phyloP scores from a whole-genome alignment of 1,140 invertebrate species.

The Ips nitidus region DNA sequence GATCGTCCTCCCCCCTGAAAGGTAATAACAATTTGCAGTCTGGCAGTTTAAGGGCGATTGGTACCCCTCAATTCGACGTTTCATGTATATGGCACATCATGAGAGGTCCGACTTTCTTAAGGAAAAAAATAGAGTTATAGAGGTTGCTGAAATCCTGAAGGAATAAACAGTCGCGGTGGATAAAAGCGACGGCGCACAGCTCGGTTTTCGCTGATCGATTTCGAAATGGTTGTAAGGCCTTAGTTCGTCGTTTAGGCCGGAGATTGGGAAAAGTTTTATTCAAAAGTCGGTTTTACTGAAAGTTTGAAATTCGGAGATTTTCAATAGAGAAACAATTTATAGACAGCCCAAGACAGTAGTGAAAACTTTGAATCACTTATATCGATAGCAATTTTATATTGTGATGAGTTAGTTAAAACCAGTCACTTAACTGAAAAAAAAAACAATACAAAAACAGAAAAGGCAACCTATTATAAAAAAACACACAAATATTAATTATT shows the following conservation, averaged over 20 bases:
- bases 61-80: slow-evolving; percentile 13
- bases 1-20: neutral
- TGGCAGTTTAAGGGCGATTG: neutral
- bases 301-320: neutral
- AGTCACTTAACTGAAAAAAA: no score
- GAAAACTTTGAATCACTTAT: no score
- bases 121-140: slow-evolving; percentile 27
- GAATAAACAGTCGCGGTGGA: slow-evolving; percentile 28
- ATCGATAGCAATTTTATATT: no score
- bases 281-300: neutral
- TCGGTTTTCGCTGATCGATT: slow-evolving; percentile 35
- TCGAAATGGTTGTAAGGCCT: slow-evolving; percentile 24
- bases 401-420: no score
- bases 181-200: slow-evolving; percentile 30
- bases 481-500: no score
- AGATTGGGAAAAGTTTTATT: slow-evolving; percentile 2
- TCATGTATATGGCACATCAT: slow-evolving; percentile 19
- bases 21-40: neutral
- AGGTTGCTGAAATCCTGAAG: slow-evolving; percentile 32
- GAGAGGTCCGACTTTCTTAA: slow-evolving; percentile 9
- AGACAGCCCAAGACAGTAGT: neutral
- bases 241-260: slow-evolving; percentile 20
- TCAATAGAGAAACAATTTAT: neutral
- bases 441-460: no score
- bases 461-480: no score